Evolutionary conservation across 2,113 vertebrate species (phyloP).

Genomic region (Dasyornis broadbenti): DNA sequence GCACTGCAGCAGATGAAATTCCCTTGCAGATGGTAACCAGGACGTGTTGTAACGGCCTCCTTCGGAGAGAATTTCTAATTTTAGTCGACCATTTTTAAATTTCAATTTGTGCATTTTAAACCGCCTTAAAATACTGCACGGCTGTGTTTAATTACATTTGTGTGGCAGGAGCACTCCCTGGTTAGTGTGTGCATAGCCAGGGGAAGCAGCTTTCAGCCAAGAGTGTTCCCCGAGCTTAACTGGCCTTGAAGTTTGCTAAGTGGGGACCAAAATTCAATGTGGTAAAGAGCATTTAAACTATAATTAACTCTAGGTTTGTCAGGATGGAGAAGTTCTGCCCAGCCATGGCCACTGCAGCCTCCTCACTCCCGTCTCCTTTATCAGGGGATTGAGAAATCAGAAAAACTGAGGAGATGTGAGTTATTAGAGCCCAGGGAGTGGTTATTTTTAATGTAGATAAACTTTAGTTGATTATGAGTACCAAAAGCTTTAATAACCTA

Average conservation of each 20-base stretch:
- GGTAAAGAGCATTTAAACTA: not conserved
- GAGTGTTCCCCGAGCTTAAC: not conserved
- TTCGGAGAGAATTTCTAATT: not conserved
- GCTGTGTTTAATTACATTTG: not conserved
- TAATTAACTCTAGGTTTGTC: not conserved
- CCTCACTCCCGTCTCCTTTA: accelerated
- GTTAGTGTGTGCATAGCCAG: not conserved
- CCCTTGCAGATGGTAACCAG: not conserved
- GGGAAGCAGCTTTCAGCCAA: not conserved
- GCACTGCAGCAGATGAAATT: not conserved
- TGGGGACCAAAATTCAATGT: not conserved
- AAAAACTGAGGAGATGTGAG: not conserved
- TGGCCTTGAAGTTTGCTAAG: not conserved
- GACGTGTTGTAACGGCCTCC: not conserved
- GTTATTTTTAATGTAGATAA: not conserved
- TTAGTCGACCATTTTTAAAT: not conserved
- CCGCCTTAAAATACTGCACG: accelerated
- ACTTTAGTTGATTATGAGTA: no score
- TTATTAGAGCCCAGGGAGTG: not conserved
- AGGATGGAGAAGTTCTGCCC: not conserved
- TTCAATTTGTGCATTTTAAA: not conserved
- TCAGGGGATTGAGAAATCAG: not conserved
- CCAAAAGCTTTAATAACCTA: not conserved
- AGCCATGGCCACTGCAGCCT: not conserved
- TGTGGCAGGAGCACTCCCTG: not conserved